Conservation (phyloP, 2,888 invertebrate genomes). For the Gandaritis pyraliata region DNA sequence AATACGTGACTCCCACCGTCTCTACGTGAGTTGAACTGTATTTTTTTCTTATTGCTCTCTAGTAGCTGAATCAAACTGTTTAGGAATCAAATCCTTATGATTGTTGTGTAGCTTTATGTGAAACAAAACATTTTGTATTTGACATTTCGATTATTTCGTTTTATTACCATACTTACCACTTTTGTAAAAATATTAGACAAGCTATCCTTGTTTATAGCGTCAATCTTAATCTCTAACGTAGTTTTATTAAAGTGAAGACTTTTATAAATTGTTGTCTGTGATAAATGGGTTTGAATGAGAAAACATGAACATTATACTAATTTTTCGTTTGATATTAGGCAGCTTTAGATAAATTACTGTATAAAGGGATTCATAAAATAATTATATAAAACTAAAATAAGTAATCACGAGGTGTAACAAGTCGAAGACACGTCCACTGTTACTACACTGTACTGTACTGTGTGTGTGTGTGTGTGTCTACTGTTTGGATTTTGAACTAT, state of each 20-base stretch:
- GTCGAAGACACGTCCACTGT: no score
- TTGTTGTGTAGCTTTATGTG: slow-evolving; percentile 7
- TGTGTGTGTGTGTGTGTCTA: no score
- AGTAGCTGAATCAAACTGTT: slow-evolving; percentile 74
- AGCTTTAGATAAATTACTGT: no score
- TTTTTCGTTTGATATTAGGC: slow-evolving; percentile 53
- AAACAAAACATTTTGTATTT: not conserved
- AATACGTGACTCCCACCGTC: slow-evolving; percentile 77
- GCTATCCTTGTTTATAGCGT: slow-evolving; percentile 31
- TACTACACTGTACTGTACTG: no score
- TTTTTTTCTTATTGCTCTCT: slow-evolving; percentile 70
- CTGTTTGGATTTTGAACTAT: no score
- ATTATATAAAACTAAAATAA: no score
- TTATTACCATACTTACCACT: no score
- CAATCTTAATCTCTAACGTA: not conserved
- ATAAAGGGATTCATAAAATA: no score
- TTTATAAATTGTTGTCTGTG: slow-evolving; percentile 60
- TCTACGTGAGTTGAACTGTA: slow-evolving; percentile 74
- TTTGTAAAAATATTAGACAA: no score
- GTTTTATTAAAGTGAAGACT: slow-evolving; percentile 57
- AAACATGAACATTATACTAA: slow-evolving; percentile 47
- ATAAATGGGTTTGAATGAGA: slow-evolving; percentile 56
- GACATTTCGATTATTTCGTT: no score
- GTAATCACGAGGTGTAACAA: no score
- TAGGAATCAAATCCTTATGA: slow-evolving; percentile 19